A percentile compares a stretch with the other conserved stretches of the same genome.
Evolutionary conservation across 1,140 invertebrate genomes (phyloP).

Genomic region (Lordiphosa mommai): DNA sequence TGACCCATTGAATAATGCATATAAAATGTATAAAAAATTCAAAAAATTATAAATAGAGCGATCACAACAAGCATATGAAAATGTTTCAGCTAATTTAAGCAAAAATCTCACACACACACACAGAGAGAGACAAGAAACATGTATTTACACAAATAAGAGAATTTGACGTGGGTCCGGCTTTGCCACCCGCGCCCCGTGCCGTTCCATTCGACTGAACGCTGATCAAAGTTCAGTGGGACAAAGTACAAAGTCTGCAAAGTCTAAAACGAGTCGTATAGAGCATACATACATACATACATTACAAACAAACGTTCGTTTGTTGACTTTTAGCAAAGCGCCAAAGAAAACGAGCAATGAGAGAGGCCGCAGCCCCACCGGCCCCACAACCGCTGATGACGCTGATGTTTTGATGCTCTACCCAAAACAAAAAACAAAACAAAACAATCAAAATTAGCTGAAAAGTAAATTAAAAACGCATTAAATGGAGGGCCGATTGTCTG

Average conservation of each 20-base stretch:
- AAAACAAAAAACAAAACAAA: slow-evolving; percentile 57
- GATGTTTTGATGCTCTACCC: slow-evolving; percentile 6
- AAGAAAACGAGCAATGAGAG: slow-evolving; percentile 21
- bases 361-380: background rate
- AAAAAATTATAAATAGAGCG: slow-evolving; percentile 39
- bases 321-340: slow-evolving; percentile 43
- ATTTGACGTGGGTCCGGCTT: slow-evolving; percentile 29
- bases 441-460: slow-evolving; percentile 30
- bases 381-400: slow-evolving; percentile 4
- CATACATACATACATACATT: background rate
- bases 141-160: slow-evolving; percentile 20
- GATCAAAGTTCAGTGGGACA: slow-evolving; percentile 78
- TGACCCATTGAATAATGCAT: slow-evolving; percentile 7
- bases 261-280: slow-evolving; percentile 30
- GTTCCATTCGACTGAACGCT: slow-evolving; percentile 24
- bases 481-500: background rate
- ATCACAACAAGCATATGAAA: background rate
- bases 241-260: slow-evolving; percentile 77
- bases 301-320: background rate
- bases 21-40: slow-evolving; percentile 15
- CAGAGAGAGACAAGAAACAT: background rate
- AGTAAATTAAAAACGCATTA: slow-evolving; percentile 36
- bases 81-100: slow-evolving; percentile 20
- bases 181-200: slow-evolving; percentile 19
- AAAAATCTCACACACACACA: slow-evolving; percentile 9